Conservation (phyloP, 2,888 invertebrate species). For the Prenolepis imparis region DNA sequence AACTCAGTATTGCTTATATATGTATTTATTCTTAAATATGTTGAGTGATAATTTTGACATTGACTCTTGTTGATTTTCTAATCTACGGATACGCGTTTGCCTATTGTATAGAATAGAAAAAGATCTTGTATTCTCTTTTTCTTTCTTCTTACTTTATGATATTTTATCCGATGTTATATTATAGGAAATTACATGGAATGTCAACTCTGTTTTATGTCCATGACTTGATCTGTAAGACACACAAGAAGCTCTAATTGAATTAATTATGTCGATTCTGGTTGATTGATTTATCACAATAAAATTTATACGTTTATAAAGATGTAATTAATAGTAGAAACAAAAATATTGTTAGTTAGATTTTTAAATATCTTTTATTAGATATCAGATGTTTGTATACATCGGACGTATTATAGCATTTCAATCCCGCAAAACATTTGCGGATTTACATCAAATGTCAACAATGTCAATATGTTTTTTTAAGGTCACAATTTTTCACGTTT, state of each 20-base stretch:
- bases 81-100: background rate
- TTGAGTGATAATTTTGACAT: background rate
- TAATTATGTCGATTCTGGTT: background rate
- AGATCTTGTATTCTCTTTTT: background rate
- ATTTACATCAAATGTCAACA: background rate
- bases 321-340: background rate
- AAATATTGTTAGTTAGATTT: too few species aligned
- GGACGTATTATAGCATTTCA: too few species aligned
- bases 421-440: background rate
- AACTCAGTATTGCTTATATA: background rate
- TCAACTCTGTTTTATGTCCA: background rate
- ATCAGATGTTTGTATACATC: too few species aligned
- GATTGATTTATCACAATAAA: background rate
- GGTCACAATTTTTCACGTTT: background rate
- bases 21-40: too few species aligned
- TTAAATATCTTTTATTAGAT: too few species aligned
- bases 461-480: background rate
- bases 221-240: background rate
- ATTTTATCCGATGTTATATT: background rate
- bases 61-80: background rate
- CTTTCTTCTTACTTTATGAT: background rate
- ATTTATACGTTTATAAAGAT: background rate
- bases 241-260: background rate
- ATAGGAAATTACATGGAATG: background rate
- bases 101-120: background rate